Percentiles rank a stretch among this genome's conserved stretches.
phyloP scores from a whole-genome alignment of 2,113 vertebrate species.

The Nipponia nippon region DNA sequence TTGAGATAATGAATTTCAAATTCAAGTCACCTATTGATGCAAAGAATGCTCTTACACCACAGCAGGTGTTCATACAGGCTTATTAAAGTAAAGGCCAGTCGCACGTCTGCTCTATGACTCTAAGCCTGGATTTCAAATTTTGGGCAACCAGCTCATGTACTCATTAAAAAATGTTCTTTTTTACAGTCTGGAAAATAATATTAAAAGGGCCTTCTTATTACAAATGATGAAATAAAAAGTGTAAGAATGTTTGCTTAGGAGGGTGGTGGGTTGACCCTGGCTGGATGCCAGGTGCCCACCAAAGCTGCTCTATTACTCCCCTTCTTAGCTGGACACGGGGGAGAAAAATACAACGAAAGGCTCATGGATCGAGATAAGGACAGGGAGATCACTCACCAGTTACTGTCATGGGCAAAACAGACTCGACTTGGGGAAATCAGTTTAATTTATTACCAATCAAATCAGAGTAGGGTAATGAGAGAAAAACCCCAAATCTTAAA shows the following conservation, averaged over 20 bases:
- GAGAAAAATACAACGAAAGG: not conserved
- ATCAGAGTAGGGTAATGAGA: not conserved
- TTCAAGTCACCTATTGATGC: not conserved
- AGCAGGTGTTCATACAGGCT: not conserved
- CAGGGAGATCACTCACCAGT: not conserved
- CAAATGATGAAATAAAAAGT: not conserved
- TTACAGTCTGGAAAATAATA: not conserved
- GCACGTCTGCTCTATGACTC: rapidly evolving
- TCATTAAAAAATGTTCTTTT: not conserved
- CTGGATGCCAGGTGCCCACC: not conserved
- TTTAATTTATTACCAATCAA: not conserved
- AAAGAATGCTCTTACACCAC: not conserved
- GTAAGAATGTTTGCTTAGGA: not conserved
- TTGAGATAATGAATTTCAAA: not conserved
- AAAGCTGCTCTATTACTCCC: not conserved
- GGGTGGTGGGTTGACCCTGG: not conserved
- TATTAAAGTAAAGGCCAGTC: not conserved
- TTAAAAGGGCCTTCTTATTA: not conserved
- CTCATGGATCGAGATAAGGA: not conserved
- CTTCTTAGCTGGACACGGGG: not conserved
- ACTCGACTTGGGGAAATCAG: not conserved
- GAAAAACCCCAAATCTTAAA: not conserved
- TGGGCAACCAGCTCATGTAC: not conserved
- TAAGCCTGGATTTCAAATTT: not conserved
- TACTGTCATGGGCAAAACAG: not conserved